Base-by-base conservation (phyloP, 2,113 vertebrate genomes). In the Thymallus thymallus region DNA sequence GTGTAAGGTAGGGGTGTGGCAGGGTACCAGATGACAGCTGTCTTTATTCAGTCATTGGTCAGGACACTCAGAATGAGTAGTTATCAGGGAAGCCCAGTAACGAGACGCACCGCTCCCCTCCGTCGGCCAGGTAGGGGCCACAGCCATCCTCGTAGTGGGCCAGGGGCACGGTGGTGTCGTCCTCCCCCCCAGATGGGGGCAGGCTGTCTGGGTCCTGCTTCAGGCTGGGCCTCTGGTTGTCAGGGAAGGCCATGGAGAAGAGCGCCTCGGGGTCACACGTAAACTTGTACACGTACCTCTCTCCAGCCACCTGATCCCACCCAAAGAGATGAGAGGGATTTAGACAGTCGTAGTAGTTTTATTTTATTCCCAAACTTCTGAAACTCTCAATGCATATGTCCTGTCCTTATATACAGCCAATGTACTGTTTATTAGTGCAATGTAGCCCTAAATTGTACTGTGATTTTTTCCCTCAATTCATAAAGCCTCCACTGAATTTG, bases 231-330 rank as follows among this genome's bases (percentile, higher is more conserved):
- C 95, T 93, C 85, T 96, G 96, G 89, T 96, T 96, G 86, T 98
- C 96, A 0, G 95, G 94, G 83, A 98, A 98, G 3, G 96, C 96
- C 96, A 98, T 96, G 79, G 96, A 96, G 78, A 98, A 97, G 0
- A 98, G 95, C 0, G 96, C 97, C 1, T 98, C 95, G 0, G 95
- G 96, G 87, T 96, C 96, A 0, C 96, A 98, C 56, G 98, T 96
- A 0, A 98, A 98, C 87, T 98, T 98, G 78, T 98, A 98, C 81
- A 98, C 97, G 0, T 98, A 98, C 80, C 97, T 90, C 76, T 98
- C 97, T 0, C 97, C 97, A 0, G 97, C 97, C 60, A 98, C 97
- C 97, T 98, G 83, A 61, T 0, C 10, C 56, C n/a, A 69, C 29
- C 61, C 67, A 16, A 26, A 20, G 65, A 23, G 5, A 30, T 29